A percentile compares a stretch with the other conserved stretches of the same genome.
Conservation (phyloP, 2,888 invertebrate species). For the Erpobdella octoculata region DNA sequence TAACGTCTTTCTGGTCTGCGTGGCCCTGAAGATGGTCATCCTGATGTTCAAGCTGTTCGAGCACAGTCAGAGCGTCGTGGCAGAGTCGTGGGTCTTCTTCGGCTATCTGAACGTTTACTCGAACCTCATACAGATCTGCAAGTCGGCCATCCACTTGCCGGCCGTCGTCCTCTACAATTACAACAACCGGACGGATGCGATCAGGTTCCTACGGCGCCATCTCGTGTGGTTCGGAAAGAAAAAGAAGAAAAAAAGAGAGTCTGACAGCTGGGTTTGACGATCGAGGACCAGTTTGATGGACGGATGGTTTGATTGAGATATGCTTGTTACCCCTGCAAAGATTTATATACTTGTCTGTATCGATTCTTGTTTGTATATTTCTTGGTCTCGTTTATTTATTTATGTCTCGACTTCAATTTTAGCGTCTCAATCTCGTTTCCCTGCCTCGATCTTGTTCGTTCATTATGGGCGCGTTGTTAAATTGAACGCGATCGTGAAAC, state of each 20-base stretch:
- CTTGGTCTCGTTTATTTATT: too few relatives aligned
- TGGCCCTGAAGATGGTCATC: conserved; percentile 33
- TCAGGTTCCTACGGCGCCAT: background rate
- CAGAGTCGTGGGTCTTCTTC: conserved; percentile 31
- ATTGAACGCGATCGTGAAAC: too few relatives aligned
- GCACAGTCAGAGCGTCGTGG: conserved; percentile 25
- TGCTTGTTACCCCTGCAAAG: too few relatives aligned
- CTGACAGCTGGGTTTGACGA: background rate
- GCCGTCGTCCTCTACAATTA: conserved; percentile 6
- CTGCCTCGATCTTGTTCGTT: too few relatives aligned
- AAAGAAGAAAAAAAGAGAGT: background rate
- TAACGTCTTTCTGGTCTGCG: conserved; percentile 34
- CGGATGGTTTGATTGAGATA: too few relatives aligned
- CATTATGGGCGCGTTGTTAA: too few relatives aligned
- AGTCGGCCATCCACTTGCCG: conserved; percentile 6
- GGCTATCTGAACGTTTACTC: conserved; percentile 34
- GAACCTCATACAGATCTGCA: conserved; percentile 31
- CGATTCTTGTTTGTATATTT: too few relatives aligned
- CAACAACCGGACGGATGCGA: background rate
- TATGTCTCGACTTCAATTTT: too few relatives aligned
- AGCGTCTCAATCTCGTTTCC: too few relatives aligned
- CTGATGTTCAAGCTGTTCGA: conserved; percentile 35
- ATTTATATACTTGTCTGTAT: too few relatives aligned
- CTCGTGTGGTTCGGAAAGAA: too few relatives aligned
- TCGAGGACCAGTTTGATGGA: background rate